Base-by-base conservation (phyloP, 2,113 vertebrate species). In the Corvus cornix region DNA sequence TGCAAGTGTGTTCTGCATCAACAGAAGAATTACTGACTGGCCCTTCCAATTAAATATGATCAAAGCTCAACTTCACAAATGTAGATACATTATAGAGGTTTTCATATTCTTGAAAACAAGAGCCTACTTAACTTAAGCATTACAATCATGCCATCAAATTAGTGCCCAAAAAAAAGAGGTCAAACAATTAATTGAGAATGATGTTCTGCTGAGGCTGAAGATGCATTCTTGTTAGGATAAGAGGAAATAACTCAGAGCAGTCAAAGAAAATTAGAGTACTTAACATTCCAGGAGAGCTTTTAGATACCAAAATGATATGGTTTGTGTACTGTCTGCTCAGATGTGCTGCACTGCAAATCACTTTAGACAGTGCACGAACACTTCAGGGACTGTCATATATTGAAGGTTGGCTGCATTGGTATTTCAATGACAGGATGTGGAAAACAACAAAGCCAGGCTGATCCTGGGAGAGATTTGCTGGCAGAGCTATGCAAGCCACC, bases 251-350 rank as follows among this genome's bases (percentile, higher is more conserved):
- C 72, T 67, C 41, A 13, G 33, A 70, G 35, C 24, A 76, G 58
- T 63, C 67, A 88, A 79, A 86, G 33, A 86, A 70, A 94, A 77
- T 77, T 49, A 66, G 49, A 83, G 68, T 82, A 69, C 39, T 95
- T 85, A 66, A 62, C 63, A 80, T 90, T 94, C 67, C 74, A 83
- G 46, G 51, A 87, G 66, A 87, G 74, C 53, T 88, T 94, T 85
- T 20, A 74, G 59, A 77, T 67, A 80, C 33, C 72, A 73, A 90
- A 94, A 88, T 80, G 18, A 75, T 60, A 90, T 0, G 30, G 82
- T 83, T 73, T 80, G 55, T 30, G 51, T 14, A 23, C 37, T 11
- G 19, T 19, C 67, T 53, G 35, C 63, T 76, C 67, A 76, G 74
- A 58, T 2, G 14, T 18, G 58, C 27, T 28, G 63, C 49, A 7